Evolutionary conservation across 2,797 vertebrate species (phyloP).

Genomic region (Passerculus sandwichensis): DNA sequence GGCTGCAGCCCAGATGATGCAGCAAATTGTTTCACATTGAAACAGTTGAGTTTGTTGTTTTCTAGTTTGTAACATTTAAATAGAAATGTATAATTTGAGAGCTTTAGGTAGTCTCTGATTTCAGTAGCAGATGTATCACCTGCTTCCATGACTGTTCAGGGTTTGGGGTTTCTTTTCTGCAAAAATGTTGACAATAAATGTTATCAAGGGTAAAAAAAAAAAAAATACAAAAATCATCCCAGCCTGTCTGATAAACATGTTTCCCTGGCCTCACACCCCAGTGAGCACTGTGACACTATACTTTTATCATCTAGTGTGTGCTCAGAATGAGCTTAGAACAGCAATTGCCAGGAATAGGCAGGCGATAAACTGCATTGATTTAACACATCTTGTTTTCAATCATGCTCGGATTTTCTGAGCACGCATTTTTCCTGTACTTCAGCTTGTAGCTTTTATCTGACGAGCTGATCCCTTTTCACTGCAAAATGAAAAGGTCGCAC

Average conservation of each 20-base stretch:
- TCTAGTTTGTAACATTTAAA: slow-evolving; percentile 24
- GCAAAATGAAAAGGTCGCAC: slow-evolving; percentile 89
- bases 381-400: slow-evolving; percentile 90
- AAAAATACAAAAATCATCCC: slow-evolving; percentile 62
- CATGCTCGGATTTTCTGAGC: slow-evolving; percentile 87
- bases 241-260: slow-evolving; percentile 82
- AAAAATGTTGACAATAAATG: slow-evolving; percentile 77
- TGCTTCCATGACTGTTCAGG: slow-evolving; percentile 68
- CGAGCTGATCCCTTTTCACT: slow-evolving; percentile 86
- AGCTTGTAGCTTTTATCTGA: slow-evolving; percentile 88
- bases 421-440: slow-evolving; percentile 85
- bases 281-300: slow-evolving; percentile 80
- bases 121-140: slow-evolving; percentile 57
- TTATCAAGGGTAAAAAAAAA: slow-evolving; percentile 69
- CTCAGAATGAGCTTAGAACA: slow-evolving; percentile 85
- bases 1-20: not conserved
- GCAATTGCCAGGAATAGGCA: slow-evolving; percentile 85
- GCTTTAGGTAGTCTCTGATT: slow-evolving; percentile 20
- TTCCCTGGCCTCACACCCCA: slow-evolving; percentile 78
- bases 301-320: slow-evolving; percentile 84
- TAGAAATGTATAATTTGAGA: slow-evolving; percentile 40
- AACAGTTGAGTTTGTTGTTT: not conserved
- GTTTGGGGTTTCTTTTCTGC: slow-evolving; percentile 14
- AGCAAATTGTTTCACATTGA: slow-evolving; percentile 33
- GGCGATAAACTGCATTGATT: slow-evolving; percentile 89